Evolutionary conservation across 2,113 vertebrate genomes (phyloP).

Genomic region (Mirza zaza): DNA sequence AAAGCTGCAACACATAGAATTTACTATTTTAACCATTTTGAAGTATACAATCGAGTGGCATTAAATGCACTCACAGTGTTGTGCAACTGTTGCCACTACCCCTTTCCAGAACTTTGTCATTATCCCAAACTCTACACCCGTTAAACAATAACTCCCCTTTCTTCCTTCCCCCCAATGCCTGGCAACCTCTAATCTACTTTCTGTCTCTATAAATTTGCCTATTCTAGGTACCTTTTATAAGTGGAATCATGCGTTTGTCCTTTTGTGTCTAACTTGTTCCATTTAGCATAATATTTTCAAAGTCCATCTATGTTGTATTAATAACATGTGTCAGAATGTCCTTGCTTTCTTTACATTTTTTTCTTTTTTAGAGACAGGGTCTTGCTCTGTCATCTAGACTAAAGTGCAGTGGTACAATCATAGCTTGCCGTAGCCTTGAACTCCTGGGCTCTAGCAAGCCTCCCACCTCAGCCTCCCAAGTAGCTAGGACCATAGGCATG

Average conservation of each 20-base stretch:
- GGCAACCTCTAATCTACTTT: not conserved
- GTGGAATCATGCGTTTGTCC: not conserved
- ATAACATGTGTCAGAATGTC: not conserved
- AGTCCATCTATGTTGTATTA: not conserved
- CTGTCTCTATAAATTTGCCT: not conserved
- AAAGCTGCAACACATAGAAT: not conserved
- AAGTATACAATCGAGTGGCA: not conserved
- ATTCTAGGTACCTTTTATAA: not conserved
- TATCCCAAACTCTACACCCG: not conserved
- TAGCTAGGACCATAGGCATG: too few relatives aligned
- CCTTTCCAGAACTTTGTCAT: not conserved
- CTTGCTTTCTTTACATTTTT: too few relatives aligned
- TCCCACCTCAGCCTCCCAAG: too few relatives aligned
- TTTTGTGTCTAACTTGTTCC: not conserved
- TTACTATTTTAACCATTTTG: not conserved
- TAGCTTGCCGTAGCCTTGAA: too few relatives aligned
- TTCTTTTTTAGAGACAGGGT: too few relatives aligned
- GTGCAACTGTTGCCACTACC: not conserved
- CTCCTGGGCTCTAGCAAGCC: too few relatives aligned
- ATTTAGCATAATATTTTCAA: conserved; percentile 11
- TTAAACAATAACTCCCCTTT: not conserved
- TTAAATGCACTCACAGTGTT: not conserved
- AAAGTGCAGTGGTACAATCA: too few relatives aligned
- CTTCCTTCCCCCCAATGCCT: not conserved
- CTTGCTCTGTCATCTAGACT: too few relatives aligned